Base-by-base conservation (phyloP, 1,140 invertebrate species). In the Drosophila pachea region DNA sequence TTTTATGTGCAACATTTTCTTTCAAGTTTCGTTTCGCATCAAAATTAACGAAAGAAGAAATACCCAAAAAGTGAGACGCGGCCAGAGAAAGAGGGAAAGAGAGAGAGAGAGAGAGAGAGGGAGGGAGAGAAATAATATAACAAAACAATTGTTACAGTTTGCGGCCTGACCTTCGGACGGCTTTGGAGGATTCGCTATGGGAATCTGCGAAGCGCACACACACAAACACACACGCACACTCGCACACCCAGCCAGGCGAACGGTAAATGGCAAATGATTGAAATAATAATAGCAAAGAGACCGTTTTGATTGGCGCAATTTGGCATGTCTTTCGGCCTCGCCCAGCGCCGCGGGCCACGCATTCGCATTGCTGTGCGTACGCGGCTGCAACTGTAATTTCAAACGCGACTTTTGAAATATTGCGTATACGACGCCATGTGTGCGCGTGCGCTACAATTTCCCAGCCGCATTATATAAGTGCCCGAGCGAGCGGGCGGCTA, bases 291-390 rank as follows among this genome's bases (percentile, higher is more conserved):
- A 14, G 38, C 12, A 50, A 47, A 50, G 38, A 64, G 16, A 32
- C 14, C 29, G 35, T 55, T 68, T 55, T 49, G 35, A 66, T 67
- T 52, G 52, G 29, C 43, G 35, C 53, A 38, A 72, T 68, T 72
- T 68, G 65, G 55, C 69, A 68, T 67, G 68, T 66, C 29, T 32
- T 31, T 48, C 12, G 31, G 61, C 66, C 59, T 32, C 60, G 47
- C 52, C 62, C 22, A 38, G 36, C 14, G 22, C 8, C 36, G 42
- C 16, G 56, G 40, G 50, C 61, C 70, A 73, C 69, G 69, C 77
- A 75, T 82, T 68, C 68, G 73, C 79, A 84, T 84, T 76, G 84
- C 63, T 84, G 73, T 79, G 79, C 79, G 81, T 84, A 69, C 52
- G 31, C 55, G n/a, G 40, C 40, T 43, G 65, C 64, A 75, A 78